These are phyloP conservation scores for Stegodyphus dumicola DNA, from an alignment of 1,140 invertebrate genomes.

Conservation along the genomic window DNA sequence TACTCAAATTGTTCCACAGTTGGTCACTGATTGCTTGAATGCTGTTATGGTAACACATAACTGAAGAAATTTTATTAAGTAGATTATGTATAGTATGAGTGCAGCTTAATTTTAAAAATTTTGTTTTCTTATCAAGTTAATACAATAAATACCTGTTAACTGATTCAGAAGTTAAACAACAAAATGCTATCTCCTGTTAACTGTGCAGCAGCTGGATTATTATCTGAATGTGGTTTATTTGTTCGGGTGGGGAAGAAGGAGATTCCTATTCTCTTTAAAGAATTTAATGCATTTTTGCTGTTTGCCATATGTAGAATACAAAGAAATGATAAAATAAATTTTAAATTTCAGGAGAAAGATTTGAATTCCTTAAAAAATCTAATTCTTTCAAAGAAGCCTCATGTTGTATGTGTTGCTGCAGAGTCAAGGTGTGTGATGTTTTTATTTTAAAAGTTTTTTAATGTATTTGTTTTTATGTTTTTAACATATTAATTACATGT, in stretches of 20 bases:
- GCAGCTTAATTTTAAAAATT: neutral
- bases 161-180: too few species aligned
- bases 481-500: neutral
- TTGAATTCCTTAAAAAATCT: slow-evolving; percentile 85
- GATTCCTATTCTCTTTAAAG: too few species aligned
- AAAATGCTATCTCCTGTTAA: too few species aligned
- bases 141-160: neutral
- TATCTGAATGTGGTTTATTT: neutral
- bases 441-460: neutral
- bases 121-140: neutral
- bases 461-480: neutral
- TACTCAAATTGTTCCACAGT: too few species aligned
- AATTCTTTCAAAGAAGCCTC: slow-evolving; percentile 90
- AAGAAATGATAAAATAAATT: neutral
- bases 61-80: neutral
- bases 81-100: neutral
- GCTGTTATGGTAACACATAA: too few species aligned
- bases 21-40: too few species aligned
- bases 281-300: too few species aligned
- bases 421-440: slow-evolving; percentile 74
- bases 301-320: too few species aligned
- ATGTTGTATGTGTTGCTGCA: slow-evolving; percentile 89
- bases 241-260: too few species aligned
- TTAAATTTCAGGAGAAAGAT: slow-evolving; percentile 77
- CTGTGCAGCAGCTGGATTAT: neutral